Percentiles rank a stretch among this genome's conserved stretches.
Conservation (phyloP, 2,113 vertebrate species). For the Saccopteryx leptura region DNA sequence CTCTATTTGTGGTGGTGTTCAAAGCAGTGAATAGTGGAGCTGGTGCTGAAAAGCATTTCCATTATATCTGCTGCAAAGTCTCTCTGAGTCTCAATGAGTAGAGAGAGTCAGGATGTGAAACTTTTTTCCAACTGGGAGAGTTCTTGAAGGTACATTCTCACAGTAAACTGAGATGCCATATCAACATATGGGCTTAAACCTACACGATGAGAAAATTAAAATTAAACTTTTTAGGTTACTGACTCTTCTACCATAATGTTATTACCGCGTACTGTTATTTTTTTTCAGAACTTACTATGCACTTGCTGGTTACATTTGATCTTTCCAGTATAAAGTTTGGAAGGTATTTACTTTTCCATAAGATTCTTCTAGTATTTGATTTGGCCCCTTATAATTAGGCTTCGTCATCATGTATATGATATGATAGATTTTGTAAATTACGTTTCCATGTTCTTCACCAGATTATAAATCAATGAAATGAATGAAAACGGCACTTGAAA, state of each 20-base stretch:
- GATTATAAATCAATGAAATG: background rate
- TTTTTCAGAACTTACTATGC: background rate
- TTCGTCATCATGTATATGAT: background rate
- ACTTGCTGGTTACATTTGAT: background rate
- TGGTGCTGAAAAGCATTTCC: slow-evolving; percentile 60
- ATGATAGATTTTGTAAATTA: background rate
- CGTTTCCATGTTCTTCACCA: background rate
- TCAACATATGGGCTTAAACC: background rate
- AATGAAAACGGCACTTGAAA: background rate
- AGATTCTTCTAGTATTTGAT: background rate
- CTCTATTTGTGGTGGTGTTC: slow-evolving; percentile 73
- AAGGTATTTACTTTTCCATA: background rate
- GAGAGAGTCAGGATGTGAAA: slow-evolving; percentile 63
- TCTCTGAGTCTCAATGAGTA: slow-evolving; percentile 59
- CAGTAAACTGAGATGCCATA: background rate
- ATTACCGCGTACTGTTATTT: background rate
- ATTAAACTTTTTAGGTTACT: background rate
- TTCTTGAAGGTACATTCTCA: background rate
- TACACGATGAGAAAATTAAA: background rate
- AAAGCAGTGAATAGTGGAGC: slow-evolving; percentile 75
- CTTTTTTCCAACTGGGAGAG: slow-evolving; percentile 58
- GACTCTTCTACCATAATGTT: background rate
- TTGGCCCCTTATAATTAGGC: background rate
- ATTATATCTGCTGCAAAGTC: slow-evolving; percentile 63
- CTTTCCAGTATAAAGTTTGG: background rate